Conservation (phyloP, 2,888 invertebrate species). For the Dimorphilus gyrociliatus region DNA sequence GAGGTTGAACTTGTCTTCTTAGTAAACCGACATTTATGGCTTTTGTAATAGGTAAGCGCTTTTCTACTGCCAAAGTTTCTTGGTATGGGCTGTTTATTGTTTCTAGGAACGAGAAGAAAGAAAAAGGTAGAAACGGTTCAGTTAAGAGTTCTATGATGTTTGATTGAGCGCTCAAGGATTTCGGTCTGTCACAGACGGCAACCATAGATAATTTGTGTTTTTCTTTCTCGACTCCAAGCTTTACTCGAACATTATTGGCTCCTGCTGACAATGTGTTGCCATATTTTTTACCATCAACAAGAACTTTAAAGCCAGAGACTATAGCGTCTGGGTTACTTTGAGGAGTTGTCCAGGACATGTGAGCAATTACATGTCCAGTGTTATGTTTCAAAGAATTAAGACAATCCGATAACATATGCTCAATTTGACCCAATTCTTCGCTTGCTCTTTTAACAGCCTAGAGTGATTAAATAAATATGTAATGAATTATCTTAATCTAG, state of each 20-base stretch:
- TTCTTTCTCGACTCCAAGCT: conserved; percentile 29
- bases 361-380: conserved; percentile 32
- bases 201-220: conserved; percentile 31
- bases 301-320: conserved; percentile 29
- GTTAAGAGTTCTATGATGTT: conserved; percentile 31
- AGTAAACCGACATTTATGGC: conserved; percentile 28
- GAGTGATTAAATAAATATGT: neutral
- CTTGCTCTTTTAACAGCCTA: conserved; percentile 11
- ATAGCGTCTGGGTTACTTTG: conserved; percentile 28
- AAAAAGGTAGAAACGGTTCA: conserved; percentile 32
- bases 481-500: neutral
- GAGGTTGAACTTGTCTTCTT: conserved; percentile 25
- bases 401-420: conserved; percentile 30
- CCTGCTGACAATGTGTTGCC: conserved; percentile 30
- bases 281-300: conserved; percentile 38
- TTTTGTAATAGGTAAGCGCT: conserved; percentile 1
- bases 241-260: conserved; percentile 28
- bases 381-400: conserved; percentile 26
- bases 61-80: conserved; percentile 9
- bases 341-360: conserved; percentile 32
- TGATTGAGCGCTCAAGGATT: conserved; percentile 27
- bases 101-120: conserved; percentile 32
- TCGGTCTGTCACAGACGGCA: conserved; percentile 26
- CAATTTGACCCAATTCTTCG: conserved; percentile 25
- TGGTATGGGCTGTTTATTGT: conserved; percentile 4